Percentiles rank a stretch among this genome's conserved stretches.
These are phyloP conservation scores for Alligator mississippiensis DNA, from an alignment of 2,113 vertebrate species.

Conservation along the genomic window DNA sequence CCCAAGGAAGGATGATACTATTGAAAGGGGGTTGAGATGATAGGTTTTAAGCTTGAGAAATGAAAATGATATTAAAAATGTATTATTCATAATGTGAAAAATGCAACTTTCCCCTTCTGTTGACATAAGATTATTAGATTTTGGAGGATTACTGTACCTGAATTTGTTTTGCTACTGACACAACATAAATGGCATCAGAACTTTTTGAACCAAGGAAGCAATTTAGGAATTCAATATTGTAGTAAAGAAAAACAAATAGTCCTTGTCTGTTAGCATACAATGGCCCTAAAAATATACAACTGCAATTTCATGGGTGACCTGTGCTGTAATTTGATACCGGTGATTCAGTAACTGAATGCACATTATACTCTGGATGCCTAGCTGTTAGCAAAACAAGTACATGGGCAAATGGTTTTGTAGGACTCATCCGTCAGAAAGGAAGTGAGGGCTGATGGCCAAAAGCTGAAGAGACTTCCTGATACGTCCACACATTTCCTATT, in stretches of 20 bases:
- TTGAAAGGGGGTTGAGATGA: not conserved
- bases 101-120: not conserved
- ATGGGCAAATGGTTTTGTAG: not conserved
- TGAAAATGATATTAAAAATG: slow-evolving; percentile 41
- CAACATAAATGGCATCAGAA: not conserved
- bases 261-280: not conserved
- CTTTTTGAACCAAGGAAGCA: slow-evolving; percentile 36
- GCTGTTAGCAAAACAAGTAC: not conserved
- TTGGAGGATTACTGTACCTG: slow-evolving; percentile 16
- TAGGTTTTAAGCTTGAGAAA: not conserved
- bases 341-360: not conserved
- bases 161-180: slow-evolving; percentile 41
- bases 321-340: not conserved
- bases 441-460: fast-evolving
- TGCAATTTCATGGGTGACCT: slow-evolving; percentile 47
- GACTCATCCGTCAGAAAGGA: not conserved
- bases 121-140: slow-evolving; percentile 46
- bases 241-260: slow-evolving; percentile 31
- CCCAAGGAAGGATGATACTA: not conserved
- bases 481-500: not conserved
- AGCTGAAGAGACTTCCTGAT: not conserved
- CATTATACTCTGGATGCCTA: not conserved
- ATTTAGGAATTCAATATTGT: slow-evolving; percentile 7
- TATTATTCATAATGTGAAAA: slow-evolving; percentile 44
- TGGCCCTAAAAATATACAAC: not conserved